Evolutionary conservation across 2,113 vertebrate genomes (phyloP).

Genomic region (Crypturellus undulatus): DNA sequence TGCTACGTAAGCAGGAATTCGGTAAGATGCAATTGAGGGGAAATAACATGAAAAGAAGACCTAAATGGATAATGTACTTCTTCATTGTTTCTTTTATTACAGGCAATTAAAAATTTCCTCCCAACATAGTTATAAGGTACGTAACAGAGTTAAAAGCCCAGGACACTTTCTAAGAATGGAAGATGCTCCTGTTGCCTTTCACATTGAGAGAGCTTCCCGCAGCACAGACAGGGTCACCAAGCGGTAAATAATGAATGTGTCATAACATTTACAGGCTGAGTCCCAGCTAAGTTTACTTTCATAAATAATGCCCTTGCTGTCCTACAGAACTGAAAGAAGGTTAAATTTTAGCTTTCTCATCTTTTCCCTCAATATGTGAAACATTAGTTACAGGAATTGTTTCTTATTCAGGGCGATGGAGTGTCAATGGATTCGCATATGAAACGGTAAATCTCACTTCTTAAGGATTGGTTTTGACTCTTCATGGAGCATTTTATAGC

Average conservation of each 20-base stretch:
- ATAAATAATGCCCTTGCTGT: neutral
- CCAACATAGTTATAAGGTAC: neutral
- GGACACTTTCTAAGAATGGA: neutral
- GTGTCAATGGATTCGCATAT: neutral
- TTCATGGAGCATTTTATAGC: neutral
- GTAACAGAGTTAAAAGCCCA: neutral
- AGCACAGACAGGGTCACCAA: neutral
- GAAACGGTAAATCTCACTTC: neutral
- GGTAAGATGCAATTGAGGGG: neutral
- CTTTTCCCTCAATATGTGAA: neutral
- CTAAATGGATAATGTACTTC: neutral
- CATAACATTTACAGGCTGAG: neutral
- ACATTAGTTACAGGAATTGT: neutral
- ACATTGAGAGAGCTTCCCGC: neutral
- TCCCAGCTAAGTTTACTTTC: neutral
- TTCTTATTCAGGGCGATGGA: neutral
- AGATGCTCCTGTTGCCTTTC: neutral
- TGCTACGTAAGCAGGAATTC: constrained; percentile 28
- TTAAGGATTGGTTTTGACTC: neutral
- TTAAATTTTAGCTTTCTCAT: neutral
- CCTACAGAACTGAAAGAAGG: neutral
- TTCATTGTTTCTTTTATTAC: constrained; percentile 1
- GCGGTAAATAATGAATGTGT: neutral
- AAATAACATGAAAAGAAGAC: neutral
- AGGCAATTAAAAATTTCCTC: neutral